Conservation (phyloP, 2,113 vertebrate genomes). For the Gymnocephalus cernua region DNA sequence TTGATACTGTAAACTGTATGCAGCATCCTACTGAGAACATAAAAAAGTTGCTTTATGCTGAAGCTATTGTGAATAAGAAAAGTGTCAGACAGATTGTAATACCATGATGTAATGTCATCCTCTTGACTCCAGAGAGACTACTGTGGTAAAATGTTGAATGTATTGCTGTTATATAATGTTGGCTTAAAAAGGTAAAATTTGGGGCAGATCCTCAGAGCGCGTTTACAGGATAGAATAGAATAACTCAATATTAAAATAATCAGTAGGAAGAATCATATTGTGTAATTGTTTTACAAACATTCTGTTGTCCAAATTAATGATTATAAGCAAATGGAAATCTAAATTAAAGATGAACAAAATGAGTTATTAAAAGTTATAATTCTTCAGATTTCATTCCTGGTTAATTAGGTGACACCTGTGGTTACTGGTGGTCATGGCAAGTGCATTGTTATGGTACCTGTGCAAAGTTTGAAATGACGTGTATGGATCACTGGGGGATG, state of each 20-base stretch:
- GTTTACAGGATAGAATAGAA: neutral
- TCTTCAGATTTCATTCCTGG: neutral
- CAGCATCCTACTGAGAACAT: conserved; percentile 36
- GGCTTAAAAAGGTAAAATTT: neutral
- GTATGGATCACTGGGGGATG: no score
- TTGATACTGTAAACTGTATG: conserved; percentile 60
- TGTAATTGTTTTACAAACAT: neutral
- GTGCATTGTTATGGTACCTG: neutral
- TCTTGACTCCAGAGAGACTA: neutral
- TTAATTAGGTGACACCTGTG: neutral
- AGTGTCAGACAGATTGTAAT: neutral
- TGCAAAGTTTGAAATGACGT: no score
- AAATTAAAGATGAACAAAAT: neutral
- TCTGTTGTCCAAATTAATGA: no score
- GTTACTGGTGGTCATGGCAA: neutral
- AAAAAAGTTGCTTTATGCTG: conserved; percentile 48
- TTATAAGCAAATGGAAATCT: neutral
- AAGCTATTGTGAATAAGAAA: conserved; percentile 23
- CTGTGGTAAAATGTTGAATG: neutral
- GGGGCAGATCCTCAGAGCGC: neutral
- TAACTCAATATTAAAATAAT: neutral
- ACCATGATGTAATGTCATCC: neutral
- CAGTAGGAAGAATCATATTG: neutral
- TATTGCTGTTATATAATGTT: neutral
- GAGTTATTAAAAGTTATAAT: neutral